Base-by-base conservation (phyloP, 1,140 invertebrate species). In the Aphaenogaster ashmeadi region DNA sequence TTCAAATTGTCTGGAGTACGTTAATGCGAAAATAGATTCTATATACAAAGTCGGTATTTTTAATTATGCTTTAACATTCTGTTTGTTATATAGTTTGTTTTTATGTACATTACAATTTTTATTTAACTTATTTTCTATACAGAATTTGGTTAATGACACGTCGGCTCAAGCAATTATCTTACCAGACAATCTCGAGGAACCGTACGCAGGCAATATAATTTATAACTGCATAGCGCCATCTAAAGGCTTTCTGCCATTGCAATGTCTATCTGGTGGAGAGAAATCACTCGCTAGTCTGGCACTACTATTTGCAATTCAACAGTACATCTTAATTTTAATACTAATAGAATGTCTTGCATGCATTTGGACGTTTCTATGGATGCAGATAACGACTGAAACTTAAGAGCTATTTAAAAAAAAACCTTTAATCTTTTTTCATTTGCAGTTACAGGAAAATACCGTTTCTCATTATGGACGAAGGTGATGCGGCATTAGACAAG, bases 221-320 rank as follows among this genome's bases (percentile, higher is more conserved):
- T 99, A 99, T 95, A 99, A 99, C 96, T 99, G 99, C 96, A 98
- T 99, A 72, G 99, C 99, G 64, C 99, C 99, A 13, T 98, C 99
- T 27, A 99, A 99, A 96, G 96, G 98, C 81, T 99, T 99, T 96
- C 98, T 98, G 93, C 98, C 98, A 6, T 99, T 99, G 98, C 98
- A 98, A 89, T 99, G 99, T 96, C 96, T 99, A 78, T 99, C 98
- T 93, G 99, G 99, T 91, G 99, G 99, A 88, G 99, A 99, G 96
- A 99, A 99, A 96, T 99, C 99, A 4, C 98, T 99, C n/a, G 99
- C 99, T 75, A 99, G 99, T 33, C 96, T 99, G 47, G 99, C 99
- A 33, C 96, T 99, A 21, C 96, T 99, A 1, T 99, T 99, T 96
- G 99, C 99, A 36, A 99, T 99, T 91, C 99, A 99, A 95, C 99